Evolutionary conservation across 2,888 invertebrate species (phyloP).

Genomic region (Lithophane socia): DNA sequence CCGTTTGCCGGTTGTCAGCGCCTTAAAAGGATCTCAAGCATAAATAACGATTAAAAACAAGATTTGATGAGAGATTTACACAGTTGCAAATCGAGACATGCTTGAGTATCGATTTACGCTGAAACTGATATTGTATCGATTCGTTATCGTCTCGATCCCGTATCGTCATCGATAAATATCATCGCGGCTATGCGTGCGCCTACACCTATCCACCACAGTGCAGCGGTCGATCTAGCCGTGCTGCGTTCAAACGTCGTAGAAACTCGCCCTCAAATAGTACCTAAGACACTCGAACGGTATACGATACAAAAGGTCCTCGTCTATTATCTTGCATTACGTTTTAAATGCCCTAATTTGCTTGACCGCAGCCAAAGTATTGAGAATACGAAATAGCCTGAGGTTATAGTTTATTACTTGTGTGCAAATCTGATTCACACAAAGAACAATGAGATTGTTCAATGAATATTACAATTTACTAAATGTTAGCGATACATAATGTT

Average conservation of each 20-base stretch:
- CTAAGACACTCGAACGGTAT: constrained; percentile 68
- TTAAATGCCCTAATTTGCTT: constrained; percentile 66
- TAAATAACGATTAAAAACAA: too few species aligned
- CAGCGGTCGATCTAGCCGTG: constrained; percentile 35
- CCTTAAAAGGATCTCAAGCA: too few species aligned
- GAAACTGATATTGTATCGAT: not conserved
- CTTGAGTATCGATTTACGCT: not conserved
- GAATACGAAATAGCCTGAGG: constrained; percentile 57
- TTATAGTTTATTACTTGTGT: constrained; percentile 43
- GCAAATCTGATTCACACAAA: constrained; percentile 48
- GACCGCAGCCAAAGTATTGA: constrained; percentile 48
- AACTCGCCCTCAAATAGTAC: constrained; percentile 57
- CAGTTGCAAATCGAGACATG: too few species aligned
- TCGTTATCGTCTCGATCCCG: constrained; percentile 33
- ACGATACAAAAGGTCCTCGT: constrained; percentile 65
- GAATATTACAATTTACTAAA: constrained; percentile 35
- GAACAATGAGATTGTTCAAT: constrained; percentile 52
- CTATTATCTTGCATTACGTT: constrained; percentile 67
- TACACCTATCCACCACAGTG: constrained; percentile 31
- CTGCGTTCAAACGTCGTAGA: constrained; percentile 47
- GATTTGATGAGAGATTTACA: too few species aligned
- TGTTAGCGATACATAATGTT: constrained; percentile 27
- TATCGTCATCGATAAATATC: constrained; percentile 21
- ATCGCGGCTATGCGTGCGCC: constrained; percentile 35
- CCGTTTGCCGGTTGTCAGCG: too few species aligned